Evolutionary conservation across 2,113 vertebrate species (phyloP), one percentile per base, ranked within the genome.

Genomic region (Cyprinodon variegatus): DNA sequence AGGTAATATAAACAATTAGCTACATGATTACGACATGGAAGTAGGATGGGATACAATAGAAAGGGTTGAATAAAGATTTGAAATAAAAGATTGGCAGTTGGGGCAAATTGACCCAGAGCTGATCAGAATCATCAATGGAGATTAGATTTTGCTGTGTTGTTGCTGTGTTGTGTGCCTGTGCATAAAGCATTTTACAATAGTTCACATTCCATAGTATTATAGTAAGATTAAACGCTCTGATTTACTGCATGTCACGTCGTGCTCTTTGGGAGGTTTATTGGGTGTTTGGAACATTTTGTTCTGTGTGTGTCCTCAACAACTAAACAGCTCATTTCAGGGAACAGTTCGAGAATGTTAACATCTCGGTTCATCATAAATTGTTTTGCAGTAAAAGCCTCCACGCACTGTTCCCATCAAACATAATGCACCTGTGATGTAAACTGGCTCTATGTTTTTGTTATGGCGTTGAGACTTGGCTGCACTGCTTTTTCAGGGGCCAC

Each of bases 211-310:
- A 45, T 43, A 65, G 69, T 77, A 81, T 61, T 81, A 75, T 77
- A 85, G 81, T 87, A 76, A 83, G 72, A 88, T 87, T 88, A 86
- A 63, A 41, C 78, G 46, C 79, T 86, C 78, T 80, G 76, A 85
- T 79, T 75, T 82, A 45, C 77, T 76, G 72, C 75, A 65, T 81
- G 77, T 83, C 74, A 81, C 83, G 86, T 85, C 65, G 68, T 14
- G 0, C 20, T 62, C 74, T 78, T 85, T 71, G 76, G 71, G 81
- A 79, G 79, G 61, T 74, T 61, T 79, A 79, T 82, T 73, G 76
- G 81, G 37, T 86, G 81, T 83, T 68, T 37, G 61, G 61, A 84
- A 64, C 12, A 0, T 74, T 68, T 57, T 68, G 40, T 74, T 80
- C 39, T 77, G 72, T 65, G 43, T 78, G 60, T 61, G 50, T 65